Evolutionary conservation across 2,113 vertebrate genomes (phyloP), one percentile per base, ranked within the genome.

Genomic region (Otolemur garnettii): DNA sequence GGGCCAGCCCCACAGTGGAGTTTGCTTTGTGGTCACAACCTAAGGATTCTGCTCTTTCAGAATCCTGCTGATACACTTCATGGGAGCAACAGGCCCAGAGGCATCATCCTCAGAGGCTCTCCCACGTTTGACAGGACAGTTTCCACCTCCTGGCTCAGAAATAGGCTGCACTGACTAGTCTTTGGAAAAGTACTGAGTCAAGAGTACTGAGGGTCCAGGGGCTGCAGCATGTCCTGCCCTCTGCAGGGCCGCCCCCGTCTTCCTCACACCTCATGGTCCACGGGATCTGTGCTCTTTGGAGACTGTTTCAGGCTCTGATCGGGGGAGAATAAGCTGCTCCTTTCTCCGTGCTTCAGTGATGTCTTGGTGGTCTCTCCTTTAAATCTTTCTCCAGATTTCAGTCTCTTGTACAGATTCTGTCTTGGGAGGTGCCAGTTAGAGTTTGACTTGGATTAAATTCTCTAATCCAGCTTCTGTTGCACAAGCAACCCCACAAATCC

Each of bases 211-310:
- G 28, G 60, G 26, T 2, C 14, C n/a, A 81, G 81, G 38, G 26
- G 18, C 0, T 11, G 38, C 71, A 19, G 21, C 26, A 7, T 11
- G 13, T 10, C 28, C 28, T 1, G 1, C 18, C 4, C 19, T 69
- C 18, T 35, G 78, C 33, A 33, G 13, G 45, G 57, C 24, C 24
- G n/a, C 26, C 0, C 7, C 26, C 1, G 5, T 2, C 22, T 6
- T 11, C 77, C 60, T 87, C n/a, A 1, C 12, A 12, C 26, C 55
- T 28, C 12, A 10, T 26, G 7, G 9, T 28, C n/a, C 10, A 2
- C 17, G 0, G 7, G 22, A 11, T n/a, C 15, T 72, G 3, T 72
- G 57, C n/a, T n/a, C 57, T 35, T 7, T 59, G 17, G 68, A 68
- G 69, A 28, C 33, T 12, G 55, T 4, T 28, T 57, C 30, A 19